These are phyloP conservation scores for Synaphobranchus kaupii DNA, from an alignment of 2,797 vertebrate species.

Conservation along the genomic window DNA sequence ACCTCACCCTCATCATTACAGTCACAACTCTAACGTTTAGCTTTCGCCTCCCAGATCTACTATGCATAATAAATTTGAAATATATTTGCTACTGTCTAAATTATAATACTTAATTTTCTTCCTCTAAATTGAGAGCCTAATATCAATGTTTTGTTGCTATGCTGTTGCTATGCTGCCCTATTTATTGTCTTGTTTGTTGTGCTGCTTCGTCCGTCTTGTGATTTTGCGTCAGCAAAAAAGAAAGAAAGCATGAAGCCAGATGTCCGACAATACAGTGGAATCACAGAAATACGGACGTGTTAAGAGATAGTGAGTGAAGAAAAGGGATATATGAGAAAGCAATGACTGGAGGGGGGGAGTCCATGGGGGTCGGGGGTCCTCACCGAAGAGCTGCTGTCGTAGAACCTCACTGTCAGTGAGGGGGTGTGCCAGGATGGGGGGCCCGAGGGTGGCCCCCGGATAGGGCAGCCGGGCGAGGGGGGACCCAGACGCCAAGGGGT, in stretches of 20 bases:
- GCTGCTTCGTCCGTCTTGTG: neutral
- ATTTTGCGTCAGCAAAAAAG: neutral
- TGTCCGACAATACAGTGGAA: neutral
- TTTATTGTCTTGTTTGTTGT: neutral
- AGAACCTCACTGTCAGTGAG: conserved; percentile 98
- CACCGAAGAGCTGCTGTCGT: conserved; percentile 99
- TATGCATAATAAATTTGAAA: neutral
- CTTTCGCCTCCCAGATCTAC: neutral
- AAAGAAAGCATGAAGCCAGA: neutral
- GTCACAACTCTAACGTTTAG: neutral
- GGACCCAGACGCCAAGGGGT: conserved; percentile 93
- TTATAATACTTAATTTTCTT: neutral
- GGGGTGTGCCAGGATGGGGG: conserved; percentile 94
- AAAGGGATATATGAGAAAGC: neutral
- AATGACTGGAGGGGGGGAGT: neutral
- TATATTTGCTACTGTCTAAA: neutral
- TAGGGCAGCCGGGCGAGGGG: conserved; percentile 96
- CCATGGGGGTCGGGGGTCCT: conserved; percentile 55
- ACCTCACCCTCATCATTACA: too few relatives aligned
- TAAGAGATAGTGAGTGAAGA: neutral
- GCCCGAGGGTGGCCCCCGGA: conserved; percentile 90
- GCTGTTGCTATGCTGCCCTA: neutral
- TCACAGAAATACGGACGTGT: neutral
- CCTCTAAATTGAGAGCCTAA: neutral
- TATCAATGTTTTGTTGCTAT: neutral